These are phyloP conservation scores for Peromyscus leucopus DNA, from an alignment of 2,113 vertebrate species.

Conservation along the genomic window DNA sequence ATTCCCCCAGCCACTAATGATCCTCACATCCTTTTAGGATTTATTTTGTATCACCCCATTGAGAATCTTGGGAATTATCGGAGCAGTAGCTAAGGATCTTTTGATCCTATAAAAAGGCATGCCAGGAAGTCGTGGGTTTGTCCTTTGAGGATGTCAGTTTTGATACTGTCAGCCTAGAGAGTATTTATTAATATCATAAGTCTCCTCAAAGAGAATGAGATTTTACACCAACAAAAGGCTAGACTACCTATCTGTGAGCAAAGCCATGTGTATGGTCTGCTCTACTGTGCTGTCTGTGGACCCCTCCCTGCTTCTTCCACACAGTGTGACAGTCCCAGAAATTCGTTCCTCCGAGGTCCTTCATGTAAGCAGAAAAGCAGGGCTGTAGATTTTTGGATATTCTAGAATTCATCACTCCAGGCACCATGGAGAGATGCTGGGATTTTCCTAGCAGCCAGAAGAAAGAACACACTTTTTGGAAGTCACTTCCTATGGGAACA, in stretches of 20 bases:
- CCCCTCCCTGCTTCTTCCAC: not conserved
- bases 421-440: not conserved
- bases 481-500: not conserved
- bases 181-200: not conserved
- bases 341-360: not conserved
- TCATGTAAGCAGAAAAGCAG: not conserved
- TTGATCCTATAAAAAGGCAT: not conserved
- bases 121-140: not conserved
- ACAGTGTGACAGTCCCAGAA: not conserved
- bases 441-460: not conserved
- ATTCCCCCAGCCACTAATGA: not conserved
- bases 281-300: not conserved
- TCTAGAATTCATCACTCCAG: not conserved
- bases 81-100: not conserved
- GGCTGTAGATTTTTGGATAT: not conserved
- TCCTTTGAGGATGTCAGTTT: not conserved
- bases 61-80: not conserved
- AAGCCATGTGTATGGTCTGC: not conserved
- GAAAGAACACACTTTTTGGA: not conserved
- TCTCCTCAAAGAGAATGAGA: not conserved
- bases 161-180: not conserved
- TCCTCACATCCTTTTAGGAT: not conserved
- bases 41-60: not conserved
- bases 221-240: not conserved
- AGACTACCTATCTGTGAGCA: not conserved